Conservation (phyloP, 2,888 invertebrate species). For the Parnassius orleans region DNA sequence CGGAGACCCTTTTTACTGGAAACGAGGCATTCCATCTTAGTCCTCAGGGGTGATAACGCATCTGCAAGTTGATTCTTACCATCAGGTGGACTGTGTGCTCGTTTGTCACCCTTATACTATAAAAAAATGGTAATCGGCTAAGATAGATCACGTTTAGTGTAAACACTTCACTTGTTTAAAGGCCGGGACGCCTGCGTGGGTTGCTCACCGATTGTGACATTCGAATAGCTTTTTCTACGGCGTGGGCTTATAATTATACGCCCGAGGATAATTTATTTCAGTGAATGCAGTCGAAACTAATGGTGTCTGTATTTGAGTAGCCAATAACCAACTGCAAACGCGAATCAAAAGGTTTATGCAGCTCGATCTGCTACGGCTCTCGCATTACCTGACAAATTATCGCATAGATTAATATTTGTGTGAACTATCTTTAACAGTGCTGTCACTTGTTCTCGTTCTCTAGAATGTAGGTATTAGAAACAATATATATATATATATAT, state of each 20-base stretch:
- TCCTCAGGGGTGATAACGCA: too few relatives aligned
- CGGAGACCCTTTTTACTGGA: too few relatives aligned
- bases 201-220: conserved; percentile 61
- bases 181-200: conserved; percentile 47
- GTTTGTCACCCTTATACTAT: too few relatives aligned
- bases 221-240: conserved; percentile 59
- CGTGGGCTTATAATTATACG: conserved; percentile 74
- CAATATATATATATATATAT: too few relatives aligned
- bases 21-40: too few relatives aligned
- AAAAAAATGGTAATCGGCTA: conserved; percentile 6
- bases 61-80: too few relatives aligned
- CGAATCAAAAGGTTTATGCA: conserved; percentile 8
- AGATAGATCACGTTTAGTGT: conserved; percentile 47
- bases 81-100: too few relatives aligned
- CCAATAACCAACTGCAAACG: conserved; percentile 29
- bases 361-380: conserved; percentile 8
- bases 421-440: conserved; percentile 3
- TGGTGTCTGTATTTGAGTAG: conserved; percentile 43
- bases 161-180: conserved; percentile 56
- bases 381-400: conserved; percentile 15
- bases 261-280: conserved; percentile 61
- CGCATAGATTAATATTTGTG: conserved; percentile 12
- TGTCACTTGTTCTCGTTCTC: conserved; percentile 7
- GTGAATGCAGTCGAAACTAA: conserved; percentile 54
- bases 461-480: neutral